Conservation (phyloP, 2,888 invertebrate species). For the Agriotes lineatus region DNA sequence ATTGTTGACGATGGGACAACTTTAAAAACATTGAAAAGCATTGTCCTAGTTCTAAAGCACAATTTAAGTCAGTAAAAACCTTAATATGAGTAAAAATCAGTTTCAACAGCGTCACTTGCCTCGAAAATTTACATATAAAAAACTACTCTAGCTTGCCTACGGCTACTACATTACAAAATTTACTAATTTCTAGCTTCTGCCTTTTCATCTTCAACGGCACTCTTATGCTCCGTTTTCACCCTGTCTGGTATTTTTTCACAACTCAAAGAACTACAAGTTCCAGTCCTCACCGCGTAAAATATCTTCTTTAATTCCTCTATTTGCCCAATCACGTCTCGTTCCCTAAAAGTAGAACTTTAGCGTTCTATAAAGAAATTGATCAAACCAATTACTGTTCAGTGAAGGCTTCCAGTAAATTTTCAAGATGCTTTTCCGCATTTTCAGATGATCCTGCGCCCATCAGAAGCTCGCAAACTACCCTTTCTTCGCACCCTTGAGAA, state of each 20-base stretch:
- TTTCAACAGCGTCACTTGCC: too few relatives aligned
- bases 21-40: too few relatives aligned
- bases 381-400: conserved; percentile 55
- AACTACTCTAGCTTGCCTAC: too few relatives aligned
- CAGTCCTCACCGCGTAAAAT: conserved; percentile 61
- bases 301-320: conserved; percentile 60
- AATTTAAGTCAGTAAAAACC: too few relatives aligned
- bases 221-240: too few relatives aligned
- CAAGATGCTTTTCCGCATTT: conserved; percentile 58
- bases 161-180: too few relatives aligned
- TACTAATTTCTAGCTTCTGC: too few relatives aligned
- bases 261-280: conserved; percentile 58
- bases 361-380: not conserved
- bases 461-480: conserved; percentile 60
- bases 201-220: too few relatives aligned
- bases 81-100: too few relatives aligned
- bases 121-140: too few relatives aligned
- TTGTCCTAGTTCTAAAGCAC: too few relatives aligned
- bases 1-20: too few relatives aligned
- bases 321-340: conserved; percentile 52
- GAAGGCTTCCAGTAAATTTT: conserved; percentile 60
- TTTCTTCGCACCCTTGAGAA: conserved; percentile 57
- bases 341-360: conserved; percentile 49
- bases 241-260: conserved; percentile 49
- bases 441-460: conserved; percentile 56